These are phyloP conservation scores for Pardosa pseudoannulata DNA, from an alignment of 2,888 invertebrate genomes.

Conservation along the genomic window DNA sequence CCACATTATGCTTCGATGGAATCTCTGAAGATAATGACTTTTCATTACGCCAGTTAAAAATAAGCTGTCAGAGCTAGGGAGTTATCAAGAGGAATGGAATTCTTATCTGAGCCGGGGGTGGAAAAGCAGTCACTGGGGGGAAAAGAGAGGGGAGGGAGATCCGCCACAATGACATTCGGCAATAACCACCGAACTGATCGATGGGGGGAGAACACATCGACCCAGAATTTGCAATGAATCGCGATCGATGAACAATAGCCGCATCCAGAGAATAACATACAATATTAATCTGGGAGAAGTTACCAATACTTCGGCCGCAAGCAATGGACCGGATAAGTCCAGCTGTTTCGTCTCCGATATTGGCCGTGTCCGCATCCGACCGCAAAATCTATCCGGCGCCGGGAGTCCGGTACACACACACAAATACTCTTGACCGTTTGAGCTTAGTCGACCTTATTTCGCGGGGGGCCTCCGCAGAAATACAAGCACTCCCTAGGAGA, in stretches of 20 bases:
- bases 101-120: background rate
- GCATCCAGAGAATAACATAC: constrained; percentile 32
- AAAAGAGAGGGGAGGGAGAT: background rate
- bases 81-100: background rate
- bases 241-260: background rate
- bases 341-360: constrained; percentile 39
- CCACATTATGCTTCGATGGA: no score
- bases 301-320: constrained; percentile 53
- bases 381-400: constrained; percentile 65
- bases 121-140: background rate
- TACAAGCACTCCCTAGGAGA: background rate
- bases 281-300: constrained; percentile 69
- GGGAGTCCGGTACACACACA: background rate
- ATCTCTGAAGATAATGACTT: no score
- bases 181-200: background rate
- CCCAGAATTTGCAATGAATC: constrained; percentile 3
- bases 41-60: background rate
- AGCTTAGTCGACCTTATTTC: no score
- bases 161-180: background rate
- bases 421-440: background rate
- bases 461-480: background rate
- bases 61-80: background rate
- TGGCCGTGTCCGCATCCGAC: constrained; percentile 64
- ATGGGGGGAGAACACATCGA: no score
- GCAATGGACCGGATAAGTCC: constrained; percentile 29